These are phyloP conservation scores for Boloria selene DNA, from an alignment of 2,888 invertebrate species.

Conservation along the genomic window DNA sequence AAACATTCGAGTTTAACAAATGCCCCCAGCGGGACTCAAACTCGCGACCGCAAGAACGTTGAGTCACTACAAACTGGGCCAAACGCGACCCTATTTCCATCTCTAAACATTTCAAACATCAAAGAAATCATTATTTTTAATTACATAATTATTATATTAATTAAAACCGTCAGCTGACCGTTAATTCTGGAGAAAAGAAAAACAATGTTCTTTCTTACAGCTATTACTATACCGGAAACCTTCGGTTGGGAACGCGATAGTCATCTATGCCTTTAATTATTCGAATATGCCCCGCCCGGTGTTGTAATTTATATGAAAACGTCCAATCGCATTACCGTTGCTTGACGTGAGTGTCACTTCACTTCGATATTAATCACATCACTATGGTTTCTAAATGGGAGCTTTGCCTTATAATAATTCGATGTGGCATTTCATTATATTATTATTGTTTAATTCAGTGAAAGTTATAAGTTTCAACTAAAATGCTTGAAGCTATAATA, in stretches of 20 bases:
- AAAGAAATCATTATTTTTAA: not conserved
- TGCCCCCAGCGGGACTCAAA: too few species aligned
- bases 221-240: slow-evolving; percentile 70
- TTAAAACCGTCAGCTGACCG: slow-evolving; percentile 30
- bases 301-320: slow-evolving; percentile 73
- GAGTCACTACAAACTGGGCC: too few species aligned
- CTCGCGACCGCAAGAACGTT: too few species aligned
- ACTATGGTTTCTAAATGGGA: slow-evolving; percentile 43
- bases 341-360: slow-evolving; percentile 69
- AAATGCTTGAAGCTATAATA: too few species aligned
- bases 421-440: too few species aligned
- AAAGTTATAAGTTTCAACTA: too few species aligned
- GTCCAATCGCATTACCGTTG: slow-evolving; percentile 76
- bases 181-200: slow-evolving; percentile 41
- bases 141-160: slow-evolving; percentile 23
- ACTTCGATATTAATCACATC: slow-evolving; percentile 67
- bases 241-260: slow-evolving; percentile 67
- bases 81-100: too few species aligned
- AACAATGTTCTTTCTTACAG: slow-evolving; percentile 53
- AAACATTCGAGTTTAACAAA: too few species aligned
- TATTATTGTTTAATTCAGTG: too few species aligned
- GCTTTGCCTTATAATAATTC: too few species aligned
- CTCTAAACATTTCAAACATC: too few species aligned
- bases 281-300: slow-evolving; percentile 68
- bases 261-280: slow-evolving; percentile 74